Evolutionary conservation across 2,797 vertebrate species (phyloP).

Genomic region (Smutsia gigantea): DNA sequence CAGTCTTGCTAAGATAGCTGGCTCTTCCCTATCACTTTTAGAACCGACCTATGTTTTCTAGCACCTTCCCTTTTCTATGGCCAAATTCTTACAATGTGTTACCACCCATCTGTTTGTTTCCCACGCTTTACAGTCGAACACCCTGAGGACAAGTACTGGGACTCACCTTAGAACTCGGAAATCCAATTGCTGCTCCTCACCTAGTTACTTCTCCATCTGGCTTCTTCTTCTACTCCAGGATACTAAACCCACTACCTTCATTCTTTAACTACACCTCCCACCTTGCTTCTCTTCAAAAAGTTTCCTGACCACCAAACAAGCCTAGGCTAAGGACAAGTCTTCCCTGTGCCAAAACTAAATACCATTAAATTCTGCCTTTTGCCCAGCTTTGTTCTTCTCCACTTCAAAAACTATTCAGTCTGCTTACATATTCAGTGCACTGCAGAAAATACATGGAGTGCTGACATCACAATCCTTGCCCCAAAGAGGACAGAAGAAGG

Average conservation of each 20-base stretch:
- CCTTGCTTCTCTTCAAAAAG: not conserved
- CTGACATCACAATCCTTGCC: not conserved
- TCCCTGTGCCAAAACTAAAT: not conserved
- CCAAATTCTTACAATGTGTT: not conserved
- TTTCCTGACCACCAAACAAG: slow-evolving; percentile 11
- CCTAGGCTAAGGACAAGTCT: not conserved
- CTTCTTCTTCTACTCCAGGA: not conserved
- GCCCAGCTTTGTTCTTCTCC: slow-evolving; percentile 14
- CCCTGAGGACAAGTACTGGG: not conserved
- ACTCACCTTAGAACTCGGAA: not conserved
- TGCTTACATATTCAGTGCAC: not conserved
- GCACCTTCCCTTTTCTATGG: not conserved
- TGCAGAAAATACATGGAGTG: not conserved
- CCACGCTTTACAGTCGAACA: not conserved
- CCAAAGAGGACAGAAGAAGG: not conserved
- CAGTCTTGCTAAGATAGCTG: not conserved
- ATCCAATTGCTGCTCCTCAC: not conserved
- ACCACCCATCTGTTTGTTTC: not conserved
- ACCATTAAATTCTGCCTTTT: not conserved
- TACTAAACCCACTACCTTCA: not conserved
- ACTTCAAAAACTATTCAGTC: not conserved
- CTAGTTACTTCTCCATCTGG: not conserved
- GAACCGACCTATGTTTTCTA: not conserved
- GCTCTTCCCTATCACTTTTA: not conserved
- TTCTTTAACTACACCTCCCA: not conserved